These are phyloP conservation scores for Esox masquinongy DNA, from an alignment of 2,797 vertebrate species.

Conservation along the genomic window DNA sequence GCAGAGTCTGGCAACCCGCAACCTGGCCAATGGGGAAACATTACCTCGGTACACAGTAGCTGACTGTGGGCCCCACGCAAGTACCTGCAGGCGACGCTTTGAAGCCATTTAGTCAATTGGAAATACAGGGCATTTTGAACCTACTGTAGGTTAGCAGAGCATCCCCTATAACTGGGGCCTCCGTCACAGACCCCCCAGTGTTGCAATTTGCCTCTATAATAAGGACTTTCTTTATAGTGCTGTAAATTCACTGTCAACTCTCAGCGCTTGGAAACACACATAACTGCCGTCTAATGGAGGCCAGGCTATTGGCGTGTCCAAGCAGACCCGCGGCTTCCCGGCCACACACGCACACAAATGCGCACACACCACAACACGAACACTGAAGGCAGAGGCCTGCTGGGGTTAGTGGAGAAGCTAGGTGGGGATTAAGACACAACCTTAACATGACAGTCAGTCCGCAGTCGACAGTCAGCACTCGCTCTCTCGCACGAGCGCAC, in stretches of 20 bases:
- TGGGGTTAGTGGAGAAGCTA: neutral
- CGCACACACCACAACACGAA: constrained; percentile 7
- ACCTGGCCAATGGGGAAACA: neutral
- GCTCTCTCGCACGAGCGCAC: constrained; percentile 13
- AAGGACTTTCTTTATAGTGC: neutral
- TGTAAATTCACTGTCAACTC: neutral
- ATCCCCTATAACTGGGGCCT: neutral
- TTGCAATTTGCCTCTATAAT: neutral
- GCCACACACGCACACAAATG: constrained; percentile 15
- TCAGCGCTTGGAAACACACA: neutral
- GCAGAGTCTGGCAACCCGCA: neutral
- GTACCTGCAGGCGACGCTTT: neutral
- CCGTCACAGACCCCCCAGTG: neutral
- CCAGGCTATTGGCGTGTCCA: neutral
- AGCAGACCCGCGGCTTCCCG: constrained; percentile 2
- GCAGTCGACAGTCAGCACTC: constrained; percentile 52
- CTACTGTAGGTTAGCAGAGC: neutral
- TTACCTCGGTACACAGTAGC: neutral
- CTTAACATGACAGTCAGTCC: constrained; percentile 59
- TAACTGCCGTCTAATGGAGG: neutral
- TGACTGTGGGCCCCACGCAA: neutral
- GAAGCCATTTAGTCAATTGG: neutral
- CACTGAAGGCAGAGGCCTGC: neutral
- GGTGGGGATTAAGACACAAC: constrained; percentile 29
- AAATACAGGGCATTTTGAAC: neutral